phyloP scores from a whole-genome alignment of 2,888 invertebrate genomes.

The Eupithecia subumbrata region DNA sequence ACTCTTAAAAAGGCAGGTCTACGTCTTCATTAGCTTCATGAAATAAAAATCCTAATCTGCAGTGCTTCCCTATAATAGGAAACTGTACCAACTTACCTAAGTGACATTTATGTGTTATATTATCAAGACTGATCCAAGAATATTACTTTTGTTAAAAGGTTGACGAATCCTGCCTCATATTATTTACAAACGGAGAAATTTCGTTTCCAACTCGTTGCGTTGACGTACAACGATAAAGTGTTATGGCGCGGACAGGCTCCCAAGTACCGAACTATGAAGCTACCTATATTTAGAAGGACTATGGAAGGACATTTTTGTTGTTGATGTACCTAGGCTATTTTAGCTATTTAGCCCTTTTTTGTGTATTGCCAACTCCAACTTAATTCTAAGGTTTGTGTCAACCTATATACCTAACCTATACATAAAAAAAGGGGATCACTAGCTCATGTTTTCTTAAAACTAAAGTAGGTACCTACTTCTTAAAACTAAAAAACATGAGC shows the following conservation, averaged over 20 bases:
- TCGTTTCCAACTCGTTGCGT: slow-evolving; percentile 56
- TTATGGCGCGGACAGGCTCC: slow-evolving; percentile 48
- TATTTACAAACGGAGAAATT: slow-evolving; percentile 35
- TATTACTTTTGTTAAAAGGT: slow-evolving; percentile 38
- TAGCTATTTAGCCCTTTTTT: too few species aligned
- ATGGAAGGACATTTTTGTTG: neutral
- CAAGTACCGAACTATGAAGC: slow-evolving; percentile 31
- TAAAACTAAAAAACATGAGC: too few species aligned
- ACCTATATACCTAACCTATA: too few species aligned
- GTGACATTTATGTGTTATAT: neutral
- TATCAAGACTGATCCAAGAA: neutral
- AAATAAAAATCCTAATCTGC: neutral
- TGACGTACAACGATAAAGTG: slow-evolving; percentile 56
- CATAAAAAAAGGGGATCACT: too few species aligned
- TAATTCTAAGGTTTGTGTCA: too few species aligned
- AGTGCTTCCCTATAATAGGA: neutral
- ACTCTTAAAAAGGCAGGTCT: neutral
- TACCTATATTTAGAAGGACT: neutral
- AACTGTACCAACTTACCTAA: neutral
- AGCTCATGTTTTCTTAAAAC: too few species aligned
- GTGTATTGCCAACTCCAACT: too few species aligned
- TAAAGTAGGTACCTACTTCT: too few species aligned
- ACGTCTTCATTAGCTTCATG: neutral
- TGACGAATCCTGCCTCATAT: slow-evolving; percentile 44
- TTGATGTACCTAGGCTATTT: neutral